Evolutionary conservation across 2,888 invertebrate species (phyloP), one percentile per base, ranked within the genome.

Genomic region (Nymphalis urticae): DNA sequence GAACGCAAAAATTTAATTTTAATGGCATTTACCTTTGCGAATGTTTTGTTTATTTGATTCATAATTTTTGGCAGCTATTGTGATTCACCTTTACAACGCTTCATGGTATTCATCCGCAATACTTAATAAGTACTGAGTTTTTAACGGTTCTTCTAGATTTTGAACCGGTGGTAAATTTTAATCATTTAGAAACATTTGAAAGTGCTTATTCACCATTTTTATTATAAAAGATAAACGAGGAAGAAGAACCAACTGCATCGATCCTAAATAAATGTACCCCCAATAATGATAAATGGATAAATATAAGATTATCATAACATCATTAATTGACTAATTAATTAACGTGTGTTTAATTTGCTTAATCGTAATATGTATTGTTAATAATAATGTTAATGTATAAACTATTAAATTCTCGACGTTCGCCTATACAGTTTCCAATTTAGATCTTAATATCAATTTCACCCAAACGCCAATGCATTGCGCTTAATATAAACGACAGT

Each of bases 361-460:
- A 13, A 42, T 32, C 17, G 8, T 54, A 27, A 54, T 54, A 17
- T 27, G 8, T 27, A 56, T 27, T 56, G 24, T 56, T 9, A 32
- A 56, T 27, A 32, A 8, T 32, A 32, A 32, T 27, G 27, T 32
- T 56, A 32, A 56, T 32, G 32, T n/a, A n/a, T 16, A 7, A 24
- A 8, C 17, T 27, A 56, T 56, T 32, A n/a, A 56, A 56, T 56
- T 56, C n/a, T 32, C 54, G 27, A 32, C 27, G 27, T 27, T 56
- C 32, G 17, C 7, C 16, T 56, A 56, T 32, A 56, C 54, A n/a
- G 54, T 56, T 56, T 56, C 54, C n/a, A 56, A 56, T 56, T 56
- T 27, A 32, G 54, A 56, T 56, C n/a, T 27, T 17, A 56, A 56
- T 56, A 56, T 56, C 24, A 56, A 56, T 56, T 56, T 56, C 17